Percentiles rank a stretch among this genome's conserved stretches.
phyloP scores from a whole-genome alignment of 92 coral and sea anemone species.

The Porites divaricata region DNA sequence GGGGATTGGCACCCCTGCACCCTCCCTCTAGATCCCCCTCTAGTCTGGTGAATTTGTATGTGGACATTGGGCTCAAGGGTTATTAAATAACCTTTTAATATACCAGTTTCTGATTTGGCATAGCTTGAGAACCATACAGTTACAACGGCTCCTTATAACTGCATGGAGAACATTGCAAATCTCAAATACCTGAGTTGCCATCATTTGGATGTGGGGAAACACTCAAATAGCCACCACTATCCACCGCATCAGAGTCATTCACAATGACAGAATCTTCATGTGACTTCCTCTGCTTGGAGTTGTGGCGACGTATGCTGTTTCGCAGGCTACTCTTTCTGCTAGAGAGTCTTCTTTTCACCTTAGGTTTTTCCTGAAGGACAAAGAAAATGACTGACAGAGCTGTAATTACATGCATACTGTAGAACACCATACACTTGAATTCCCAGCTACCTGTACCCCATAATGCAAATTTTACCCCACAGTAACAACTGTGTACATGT shows the following conservation, averaged over 20 bases:
- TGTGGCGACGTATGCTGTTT: constrained; percentile 88
- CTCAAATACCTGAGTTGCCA: constrained; percentile 61
- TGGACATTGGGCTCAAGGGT: no score
- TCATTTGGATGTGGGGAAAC: constrained; percentile 51
- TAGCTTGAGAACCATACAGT: no score
- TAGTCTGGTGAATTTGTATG: no score
- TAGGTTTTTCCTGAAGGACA: constrained; percentile 60
- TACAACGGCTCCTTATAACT: no score
- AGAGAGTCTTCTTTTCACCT: constrained; percentile 74
- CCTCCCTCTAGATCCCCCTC: no score
- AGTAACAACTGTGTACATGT: no score
- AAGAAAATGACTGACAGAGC: background rate
- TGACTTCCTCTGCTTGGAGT: constrained; percentile 72
- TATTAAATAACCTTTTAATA: no score
- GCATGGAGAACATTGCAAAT: background rate
- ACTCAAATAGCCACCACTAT: constrained; percentile 77
- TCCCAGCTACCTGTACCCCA: no score
- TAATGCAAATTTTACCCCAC: no score
- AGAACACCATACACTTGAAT: no score
- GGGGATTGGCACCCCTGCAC: no score
- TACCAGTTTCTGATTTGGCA: no score
- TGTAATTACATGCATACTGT: background rate
- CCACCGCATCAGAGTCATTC: constrained; percentile 78
- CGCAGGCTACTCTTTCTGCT: constrained; percentile 88
- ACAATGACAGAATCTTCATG: constrained; percentile 53